These are phyloP conservation scores for Rhynchophorus ferrugineus DNA, from an alignment of 1,140 invertebrate genomes.

Conservation along the genomic window DNA sequence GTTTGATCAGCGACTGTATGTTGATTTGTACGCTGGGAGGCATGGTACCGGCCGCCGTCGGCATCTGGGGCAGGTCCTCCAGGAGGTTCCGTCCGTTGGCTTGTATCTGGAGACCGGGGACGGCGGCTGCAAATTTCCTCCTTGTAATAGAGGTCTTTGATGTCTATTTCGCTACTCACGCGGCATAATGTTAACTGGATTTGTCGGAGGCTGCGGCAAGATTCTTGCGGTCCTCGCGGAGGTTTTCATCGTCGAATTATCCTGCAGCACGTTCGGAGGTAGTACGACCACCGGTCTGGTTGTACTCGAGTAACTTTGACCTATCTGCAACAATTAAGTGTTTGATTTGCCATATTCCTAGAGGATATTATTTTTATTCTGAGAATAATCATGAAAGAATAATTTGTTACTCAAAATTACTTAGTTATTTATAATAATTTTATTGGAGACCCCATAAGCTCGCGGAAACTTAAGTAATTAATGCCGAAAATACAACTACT, in stretches of 20 bases:
- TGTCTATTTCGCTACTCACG: not conserved
- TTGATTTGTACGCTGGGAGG: conserved; percentile 34
- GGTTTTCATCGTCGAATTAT: conserved; percentile 3
- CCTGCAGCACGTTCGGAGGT: conserved; percentile 6
- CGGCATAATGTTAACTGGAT: not conserved
- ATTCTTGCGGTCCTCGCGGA: conserved; percentile 3
- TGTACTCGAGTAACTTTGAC: conserved; percentile 31
- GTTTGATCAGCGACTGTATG: conserved; percentile 36
- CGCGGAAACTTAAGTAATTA: too few species aligned
- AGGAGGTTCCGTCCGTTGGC: conserved; percentile 11
- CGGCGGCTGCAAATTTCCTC: not conserved
- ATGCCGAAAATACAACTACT: too few species aligned
- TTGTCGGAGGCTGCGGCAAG: not conserved
- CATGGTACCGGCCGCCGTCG: conserved; percentile 1
- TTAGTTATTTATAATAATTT: too few species aligned
- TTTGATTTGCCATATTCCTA: too few species aligned
- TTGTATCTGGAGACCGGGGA: conserved; percentile 11
- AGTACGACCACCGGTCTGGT: conserved; percentile 5
- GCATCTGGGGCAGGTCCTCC: conserved; percentile 6
- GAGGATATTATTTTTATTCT: too few species aligned
- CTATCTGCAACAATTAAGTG: conserved; percentile 28
- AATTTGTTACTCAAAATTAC: too few species aligned
- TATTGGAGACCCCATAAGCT: too few species aligned
- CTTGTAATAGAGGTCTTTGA: too few species aligned
- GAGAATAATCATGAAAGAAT: too few species aligned